phyloP scores from a whole-genome alignment of 30 jellyfish, hydroid and myxozoan genomes.

The Clytia hemisphaerica region DNA sequence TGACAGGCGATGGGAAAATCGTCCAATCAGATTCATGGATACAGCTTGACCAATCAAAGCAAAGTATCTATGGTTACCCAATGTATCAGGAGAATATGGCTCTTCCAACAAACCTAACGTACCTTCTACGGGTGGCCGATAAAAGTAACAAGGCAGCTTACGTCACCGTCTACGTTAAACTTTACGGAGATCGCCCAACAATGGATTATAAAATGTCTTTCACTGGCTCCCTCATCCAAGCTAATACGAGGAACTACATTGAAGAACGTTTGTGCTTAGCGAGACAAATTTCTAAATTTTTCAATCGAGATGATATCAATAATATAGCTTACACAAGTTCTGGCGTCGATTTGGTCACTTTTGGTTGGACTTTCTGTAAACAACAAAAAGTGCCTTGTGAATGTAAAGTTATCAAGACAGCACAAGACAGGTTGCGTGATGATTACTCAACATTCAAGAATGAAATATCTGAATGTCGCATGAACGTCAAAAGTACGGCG shows the following conservation, averaged over 20 bases:
- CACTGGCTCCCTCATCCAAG: background rate
- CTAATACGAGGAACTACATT: too few relatives aligned
- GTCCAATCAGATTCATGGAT: constrained; percentile 41
- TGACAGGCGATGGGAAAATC: background rate
- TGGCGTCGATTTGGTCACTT: background rate
- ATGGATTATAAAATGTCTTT: constrained; percentile 20
- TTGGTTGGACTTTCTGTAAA: constrained; percentile 26
- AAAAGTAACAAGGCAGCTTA: background rate
- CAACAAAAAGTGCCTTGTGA: constrained; percentile 2
- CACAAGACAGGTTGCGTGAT: constrained; percentile 15
- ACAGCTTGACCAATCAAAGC: constrained; percentile 41
- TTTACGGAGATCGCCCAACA: background rate
- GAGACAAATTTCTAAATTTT: background rate
- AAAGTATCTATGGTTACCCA: constrained; percentile 50
- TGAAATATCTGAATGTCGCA: background rate
- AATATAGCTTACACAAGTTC: background rate
- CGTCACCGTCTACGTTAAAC: background rate
- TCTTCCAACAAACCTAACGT: background rate
- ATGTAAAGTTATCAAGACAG: background rate
- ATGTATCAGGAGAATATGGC: constrained; percentile 6
- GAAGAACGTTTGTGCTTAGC: too few relatives aligned
- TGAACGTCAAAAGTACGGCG: background rate
- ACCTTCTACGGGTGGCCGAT: constrained; percentile 15
- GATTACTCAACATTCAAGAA: background rate
- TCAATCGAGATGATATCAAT: background rate